Evolutionary conservation across 2,797 vertebrate genomes (phyloP).

Genomic region (Ataeniobius toweri): DNA sequence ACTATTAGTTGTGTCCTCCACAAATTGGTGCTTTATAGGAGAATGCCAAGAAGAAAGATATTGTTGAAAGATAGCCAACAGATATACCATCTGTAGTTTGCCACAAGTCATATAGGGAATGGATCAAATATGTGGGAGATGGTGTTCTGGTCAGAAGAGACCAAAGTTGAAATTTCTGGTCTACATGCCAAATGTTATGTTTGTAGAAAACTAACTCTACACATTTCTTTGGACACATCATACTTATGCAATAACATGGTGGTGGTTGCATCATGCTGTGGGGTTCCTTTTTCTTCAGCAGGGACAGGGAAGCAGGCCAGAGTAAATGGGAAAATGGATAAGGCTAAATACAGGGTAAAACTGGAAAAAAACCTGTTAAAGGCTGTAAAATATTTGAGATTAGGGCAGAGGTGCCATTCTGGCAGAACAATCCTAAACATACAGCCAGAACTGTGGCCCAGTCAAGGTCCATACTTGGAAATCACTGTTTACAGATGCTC

Average conservation of each 20-base stretch:
- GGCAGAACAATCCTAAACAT: neutral
- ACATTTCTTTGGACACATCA: neutral
- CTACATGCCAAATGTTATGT: too few relatives aligned
- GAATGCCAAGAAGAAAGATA: neutral
- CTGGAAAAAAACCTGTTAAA: neutral
- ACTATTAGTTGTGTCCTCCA: neutral
- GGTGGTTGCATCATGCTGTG: neutral
- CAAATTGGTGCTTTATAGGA: neutral
- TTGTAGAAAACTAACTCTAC: too few relatives aligned
- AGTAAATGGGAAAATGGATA: neutral
- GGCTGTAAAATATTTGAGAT: neutral
- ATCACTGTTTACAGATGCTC: neutral
- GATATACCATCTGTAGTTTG: too few relatives aligned
- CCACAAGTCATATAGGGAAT: too few relatives aligned
- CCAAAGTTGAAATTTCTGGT: too few relatives aligned
- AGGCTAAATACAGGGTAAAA: neutral
- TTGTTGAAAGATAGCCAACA: neutral
- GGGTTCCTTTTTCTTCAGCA: neutral
- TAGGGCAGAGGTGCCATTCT: neutral
- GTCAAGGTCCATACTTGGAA: neutral
- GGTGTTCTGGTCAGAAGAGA: too few relatives aligned
- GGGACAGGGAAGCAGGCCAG: neutral
- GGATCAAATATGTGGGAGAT: too few relatives aligned
- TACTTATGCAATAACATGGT: neutral
- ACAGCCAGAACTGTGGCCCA: neutral